phyloP scores from a whole-genome alignment of 2,797 vertebrate genomes.

The Eulemur albifrons region DNA sequence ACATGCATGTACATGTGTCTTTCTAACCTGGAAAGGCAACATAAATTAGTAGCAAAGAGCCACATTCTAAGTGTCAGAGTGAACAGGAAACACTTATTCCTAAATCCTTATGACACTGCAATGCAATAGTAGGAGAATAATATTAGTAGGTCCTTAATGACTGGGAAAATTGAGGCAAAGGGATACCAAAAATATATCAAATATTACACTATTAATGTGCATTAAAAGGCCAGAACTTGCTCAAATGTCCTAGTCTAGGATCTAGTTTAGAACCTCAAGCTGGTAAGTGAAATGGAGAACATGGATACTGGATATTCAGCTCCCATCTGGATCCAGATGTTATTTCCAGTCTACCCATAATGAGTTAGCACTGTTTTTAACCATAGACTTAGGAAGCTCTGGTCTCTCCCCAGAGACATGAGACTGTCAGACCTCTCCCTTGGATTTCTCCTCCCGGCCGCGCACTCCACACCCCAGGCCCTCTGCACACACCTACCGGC shows the following conservation, averaged over 20 bases:
- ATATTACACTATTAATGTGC: background rate
- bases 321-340: background rate
- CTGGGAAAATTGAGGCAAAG: background rate
- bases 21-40: constrained; percentile 36
- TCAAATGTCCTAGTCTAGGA: constrained; percentile 7
- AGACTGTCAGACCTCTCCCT: background rate
- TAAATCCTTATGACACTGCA: background rate
- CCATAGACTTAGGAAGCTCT: background rate
- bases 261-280: background rate
- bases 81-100: background rate
- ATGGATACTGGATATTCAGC: background rate
- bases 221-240: constrained; percentile 25
- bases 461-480: no score
- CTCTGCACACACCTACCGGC: background rate
- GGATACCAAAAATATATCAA: background rate
- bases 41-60: constrained; percentile 10
- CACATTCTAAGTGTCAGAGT: background rate
- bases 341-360: constrained; percentile 16
- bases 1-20: background rate
- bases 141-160: constrained; percentile 3
- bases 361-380: background rate
- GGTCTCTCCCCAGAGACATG: background rate
- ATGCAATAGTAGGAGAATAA: background rate
- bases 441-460: background rate
- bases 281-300: background rate